Evolutionary conservation across 2,797 vertebrate species (phyloP).

Genomic region (Spizella passerina): DNA sequence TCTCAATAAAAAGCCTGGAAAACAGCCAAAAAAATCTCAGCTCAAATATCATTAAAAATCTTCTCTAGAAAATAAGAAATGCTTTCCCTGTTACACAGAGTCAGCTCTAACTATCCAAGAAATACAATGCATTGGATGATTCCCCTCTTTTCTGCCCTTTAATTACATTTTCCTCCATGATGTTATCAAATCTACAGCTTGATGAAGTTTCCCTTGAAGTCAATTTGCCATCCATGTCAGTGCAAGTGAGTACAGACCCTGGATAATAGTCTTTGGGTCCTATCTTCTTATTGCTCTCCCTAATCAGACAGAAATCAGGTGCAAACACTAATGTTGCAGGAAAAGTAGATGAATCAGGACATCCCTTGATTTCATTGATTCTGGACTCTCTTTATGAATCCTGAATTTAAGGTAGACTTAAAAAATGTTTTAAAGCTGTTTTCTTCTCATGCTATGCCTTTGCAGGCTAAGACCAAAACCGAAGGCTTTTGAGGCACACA

Average conservation of each 20-base stretch:
- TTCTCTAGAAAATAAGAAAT: slow-evolving; percentile 17
- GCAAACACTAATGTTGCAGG: not conserved
- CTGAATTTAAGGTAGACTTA: not conserved
- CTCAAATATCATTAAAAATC: not conserved
- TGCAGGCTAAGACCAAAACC: not conserved
- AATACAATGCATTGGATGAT: slow-evolving; percentile 1
- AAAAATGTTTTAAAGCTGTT: not conserved
- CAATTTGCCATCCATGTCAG: not conserved
- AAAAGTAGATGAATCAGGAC: not conserved
- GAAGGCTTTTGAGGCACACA: not conserved
- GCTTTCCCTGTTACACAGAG: not conserved
- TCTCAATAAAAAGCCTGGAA: slow-evolving; percentile 28
- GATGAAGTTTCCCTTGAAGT: slow-evolving; percentile 11
- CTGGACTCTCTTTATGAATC: not conserved
- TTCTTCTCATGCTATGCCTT: not conserved
- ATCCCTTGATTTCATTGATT: not conserved
- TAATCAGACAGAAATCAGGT: not conserved
- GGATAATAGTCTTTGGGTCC: not conserved
- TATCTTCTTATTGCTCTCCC: not conserved
- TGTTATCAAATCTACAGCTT: slow-evolving; percentile 6
- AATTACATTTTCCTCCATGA: slow-evolving; percentile 23
- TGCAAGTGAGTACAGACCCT: not conserved
- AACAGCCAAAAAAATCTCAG: not conserved
- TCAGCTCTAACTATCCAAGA: not conserved
- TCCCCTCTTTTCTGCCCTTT: not conserved